Conservation (phyloP, 1,140 invertebrate species). For the Thaumatotibia leucotreta region DNA sequence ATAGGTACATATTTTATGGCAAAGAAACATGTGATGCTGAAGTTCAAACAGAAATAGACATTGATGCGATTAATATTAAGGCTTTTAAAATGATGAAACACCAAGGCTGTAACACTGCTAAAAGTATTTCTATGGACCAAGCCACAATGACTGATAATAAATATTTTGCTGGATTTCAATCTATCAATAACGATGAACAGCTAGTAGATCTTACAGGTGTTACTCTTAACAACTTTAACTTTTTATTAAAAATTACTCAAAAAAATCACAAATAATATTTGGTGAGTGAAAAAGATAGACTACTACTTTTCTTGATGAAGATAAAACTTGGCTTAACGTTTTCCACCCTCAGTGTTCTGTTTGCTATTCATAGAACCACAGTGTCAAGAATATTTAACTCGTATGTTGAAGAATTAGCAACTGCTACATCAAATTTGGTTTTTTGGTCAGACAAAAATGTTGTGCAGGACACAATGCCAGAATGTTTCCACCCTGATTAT, state of each 20-base stretch:
- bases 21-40: background rate
- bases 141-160: background rate
- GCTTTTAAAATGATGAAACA: background rate
- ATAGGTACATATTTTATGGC: background rate
- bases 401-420: background rate
- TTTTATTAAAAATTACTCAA: background rate
- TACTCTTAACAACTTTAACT: background rate
- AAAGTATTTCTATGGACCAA: background rate
- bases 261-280: background rate
- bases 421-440: background rate
- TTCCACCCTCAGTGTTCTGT: slow-evolving; percentile 4
- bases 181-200: background rate
- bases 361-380: background rate
- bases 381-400: background rate
- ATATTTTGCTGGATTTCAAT: slow-evolving; percentile 8
- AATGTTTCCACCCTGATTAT: background rate
- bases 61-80: background rate
- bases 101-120: background rate
- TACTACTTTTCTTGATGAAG: slow-evolving; percentile 30
- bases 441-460: background rate
- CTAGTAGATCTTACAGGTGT: slow-evolving; percentile 2
- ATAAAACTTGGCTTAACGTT: slow-evolving; percentile 26
- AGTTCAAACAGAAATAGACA: background rate
- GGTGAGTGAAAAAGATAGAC: slow-evolving; percentile 13
- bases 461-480: background rate